phyloP scores from a whole-genome alignment of 2,888 invertebrate genomes.

The Leptopilina drosophilae region DNA sequence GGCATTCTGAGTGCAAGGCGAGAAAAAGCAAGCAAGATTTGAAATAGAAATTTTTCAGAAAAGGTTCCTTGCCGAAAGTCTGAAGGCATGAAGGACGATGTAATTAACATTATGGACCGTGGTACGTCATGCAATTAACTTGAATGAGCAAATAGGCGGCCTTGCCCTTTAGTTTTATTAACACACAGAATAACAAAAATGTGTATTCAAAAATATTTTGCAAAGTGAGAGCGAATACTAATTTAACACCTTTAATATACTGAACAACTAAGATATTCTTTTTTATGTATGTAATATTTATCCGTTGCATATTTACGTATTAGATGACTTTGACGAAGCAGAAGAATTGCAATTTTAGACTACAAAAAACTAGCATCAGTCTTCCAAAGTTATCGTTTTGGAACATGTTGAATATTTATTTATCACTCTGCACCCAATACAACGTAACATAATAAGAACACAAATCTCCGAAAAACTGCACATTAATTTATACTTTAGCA shows the following conservation, averaged over 20 bases:
- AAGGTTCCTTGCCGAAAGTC: background rate
- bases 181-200: slow-evolving; percentile 73
- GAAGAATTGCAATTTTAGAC: slow-evolving; percentile 2
- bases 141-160: slow-evolving; percentile 75
- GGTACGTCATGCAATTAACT: slow-evolving; percentile 74
- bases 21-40: slow-evolving; percentile 3
- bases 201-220: slow-evolving; percentile 51
- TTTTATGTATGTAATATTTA: background rate
- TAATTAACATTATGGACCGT: slow-evolving; percentile 70
- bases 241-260: too few relatives aligned
- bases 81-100: slow-evolving; percentile 60
- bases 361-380: background rate
- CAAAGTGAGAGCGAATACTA: too few relatives aligned
- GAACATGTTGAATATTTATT: background rate
- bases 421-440: slow-evolving; percentile 28
- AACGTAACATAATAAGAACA: slow-evolving; percentile 18
- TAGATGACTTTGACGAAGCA: background rate
- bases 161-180: slow-evolving; percentile 76
- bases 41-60: slow-evolving; percentile 11
- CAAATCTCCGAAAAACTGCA: background rate
- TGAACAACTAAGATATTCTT: background rate
- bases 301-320: slow-evolving; percentile 29
- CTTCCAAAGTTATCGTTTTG: background rate
- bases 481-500: background rate
- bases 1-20: slow-evolving; percentile 17